phyloP scores from a whole-genome alignment of 2,888 invertebrate genomes.

The Callyntrura sp. region DNA sequence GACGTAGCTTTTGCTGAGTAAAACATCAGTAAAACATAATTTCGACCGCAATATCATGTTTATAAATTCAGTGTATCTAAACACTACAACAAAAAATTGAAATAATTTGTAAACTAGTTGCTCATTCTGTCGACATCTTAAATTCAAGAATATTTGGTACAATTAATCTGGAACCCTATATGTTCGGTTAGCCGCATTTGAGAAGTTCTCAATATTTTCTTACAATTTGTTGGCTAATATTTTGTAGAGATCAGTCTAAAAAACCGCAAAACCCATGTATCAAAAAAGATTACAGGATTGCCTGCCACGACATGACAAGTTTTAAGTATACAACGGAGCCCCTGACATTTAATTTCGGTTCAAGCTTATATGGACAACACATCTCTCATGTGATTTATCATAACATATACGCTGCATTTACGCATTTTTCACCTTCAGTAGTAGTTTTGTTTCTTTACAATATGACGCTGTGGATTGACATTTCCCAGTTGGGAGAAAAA shows the following conservation, averaged over 20 bases:
- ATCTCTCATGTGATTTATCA: background rate
- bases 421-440: background rate
- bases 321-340: slow-evolving; percentile 4
- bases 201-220: no score
- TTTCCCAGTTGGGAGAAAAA: background rate
- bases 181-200: no score
- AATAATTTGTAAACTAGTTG: background rate
- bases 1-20: no score
- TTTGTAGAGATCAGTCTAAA: slow-evolving; percentile 57
- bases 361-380: background rate
- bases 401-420: background rate
- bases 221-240: slow-evolving; percentile 10
- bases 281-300: background rate
- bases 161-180: no score
- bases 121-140: no score
- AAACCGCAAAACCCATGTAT: slow-evolving; percentile 14
- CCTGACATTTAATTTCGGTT: background rate
- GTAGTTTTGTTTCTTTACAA: slow-evolving; percentile 1
- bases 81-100: background rate
- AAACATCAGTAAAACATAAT: no score
- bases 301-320: slow-evolving; percentile 32
- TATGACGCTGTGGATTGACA: slow-evolving; percentile 13
- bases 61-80: no score
- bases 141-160: background rate
- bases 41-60: no score